Evolutionary conservation across 2,113 vertebrate genomes (phyloP), one percentile per base, ranked within the genome.

Genomic region (Oryzias melastigma): DNA sequence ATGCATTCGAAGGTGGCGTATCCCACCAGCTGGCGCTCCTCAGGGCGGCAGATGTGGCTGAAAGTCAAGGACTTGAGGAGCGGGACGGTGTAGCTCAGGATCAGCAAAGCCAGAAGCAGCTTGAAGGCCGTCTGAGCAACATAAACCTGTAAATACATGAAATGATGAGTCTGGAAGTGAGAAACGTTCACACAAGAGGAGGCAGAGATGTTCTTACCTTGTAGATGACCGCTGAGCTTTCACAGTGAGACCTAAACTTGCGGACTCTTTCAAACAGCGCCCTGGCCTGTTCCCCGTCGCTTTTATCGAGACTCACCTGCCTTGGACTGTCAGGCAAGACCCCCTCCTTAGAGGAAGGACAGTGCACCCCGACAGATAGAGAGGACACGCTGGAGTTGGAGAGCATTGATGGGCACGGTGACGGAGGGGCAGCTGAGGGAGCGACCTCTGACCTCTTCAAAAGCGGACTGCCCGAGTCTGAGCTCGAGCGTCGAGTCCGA

Each of bases 261-360:
- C 90, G 73, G 44, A 94, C 92, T 65, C 90, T 85, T 75, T 94
- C 93, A n/a, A 94, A 94, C 48, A 94, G 86, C 0, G 92, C 92
- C 65, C 91, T 82, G 19, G 92, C 91, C 66, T 92, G 91, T 54
- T 94, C 92, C 22, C 90, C 86, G 1, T 94, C 93, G 46, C 91
- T 93, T 52, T 86, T 89, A 71, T 91, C 92, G 51, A 94, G 73
- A 13, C 87, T 88, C 14, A 71, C 62, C 4, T 69, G 78, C 27
- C 69, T 57, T 24, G 85, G 73, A 17, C 62, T 58, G 3, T 86
- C 77, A 0, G 68, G 73, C 29, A 70, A 8, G 7, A 78, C 7
- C 0, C 74, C 55, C 4, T 62, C 70, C 17, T 62, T 81, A 41
- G 58, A 53, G 5, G 40, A 19, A 22, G 42, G 47, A 40, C 24